Base-by-base conservation (phyloP, 2,113 vertebrate species). In the Ctenodactylus gundi region DNA sequence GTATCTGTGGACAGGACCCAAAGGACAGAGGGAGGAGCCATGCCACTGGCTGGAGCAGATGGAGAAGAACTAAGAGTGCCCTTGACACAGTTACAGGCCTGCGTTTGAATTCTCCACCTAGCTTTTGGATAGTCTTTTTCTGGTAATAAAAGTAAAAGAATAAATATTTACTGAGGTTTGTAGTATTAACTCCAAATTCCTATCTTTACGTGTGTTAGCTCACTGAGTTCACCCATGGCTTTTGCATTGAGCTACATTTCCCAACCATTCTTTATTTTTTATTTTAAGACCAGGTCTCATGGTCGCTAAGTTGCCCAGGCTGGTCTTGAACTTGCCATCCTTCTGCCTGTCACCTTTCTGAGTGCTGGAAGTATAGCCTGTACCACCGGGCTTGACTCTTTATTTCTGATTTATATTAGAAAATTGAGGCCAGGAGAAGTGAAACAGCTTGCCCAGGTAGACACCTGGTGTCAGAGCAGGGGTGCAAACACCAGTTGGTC, bases 141-240 rank as follows among this genome's bases (percentile, higher is more conserved):
- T 88, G 62, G 29, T 51, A 62, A 88, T 68, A 46, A 89, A 95
- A 88, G 67, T n/a, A 89, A 83, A 68, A 36, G 25, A 75, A 65
- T 55, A 68, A 41, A 7, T 23, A 51, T 46, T 36, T 85, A 36
- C 8, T 80, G 60, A 89, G 20, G n/a, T 51, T 68, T 83, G 85
- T 23, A 11, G 51, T 10, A 23, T 85, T 94, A 67, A 49, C 78
- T 73, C 49, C 39, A 84, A 67, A 75, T 70, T 14, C 62, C 15
- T 88, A 14, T 72, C n/a, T n/a, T 85, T 51, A 57, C 4, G 11
- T 36, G 20, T 18, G 57, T 41, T 73, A 31, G 29, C 36, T 86
- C 57, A 44, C 13, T 36, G 82, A 70, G 34, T 58, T 60, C 92
- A 75, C 31, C 72, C 46, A 34, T 29, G 49, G 17, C 29, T 29